phyloP scores from a whole-genome alignment of 2,888 invertebrate genomes.

The Slavum lentiscoides region DNA sequence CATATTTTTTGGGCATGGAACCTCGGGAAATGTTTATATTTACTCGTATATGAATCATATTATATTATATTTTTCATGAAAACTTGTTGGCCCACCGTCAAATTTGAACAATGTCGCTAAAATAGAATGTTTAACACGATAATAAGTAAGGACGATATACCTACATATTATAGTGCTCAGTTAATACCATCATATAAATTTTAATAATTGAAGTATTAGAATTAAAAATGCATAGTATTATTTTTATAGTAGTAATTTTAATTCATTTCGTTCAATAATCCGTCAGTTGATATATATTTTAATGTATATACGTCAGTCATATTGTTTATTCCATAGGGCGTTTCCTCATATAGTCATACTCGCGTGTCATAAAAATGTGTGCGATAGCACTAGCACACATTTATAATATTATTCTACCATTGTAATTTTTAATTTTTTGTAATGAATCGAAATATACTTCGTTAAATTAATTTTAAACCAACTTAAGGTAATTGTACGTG shows the following conservation, averaged over 20 bases:
- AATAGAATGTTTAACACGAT: no score
- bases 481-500: not conserved
- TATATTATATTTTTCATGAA: no score
- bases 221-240: not conserved
- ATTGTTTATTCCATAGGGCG: slow-evolving; percentile 4
- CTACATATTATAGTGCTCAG: no score
- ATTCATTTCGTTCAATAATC: not conserved
- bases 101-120: no score
- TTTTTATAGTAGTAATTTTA: not conserved
- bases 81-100: no score
- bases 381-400: slow-evolving; percentile 3
- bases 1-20: not conserved
- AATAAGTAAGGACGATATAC: no score
- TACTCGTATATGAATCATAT: no score
- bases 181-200: not conserved
- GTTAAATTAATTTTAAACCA: not conserved
- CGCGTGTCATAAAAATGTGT: slow-evolving; percentile 21
- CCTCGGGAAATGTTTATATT: no score
- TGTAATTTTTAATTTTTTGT: not conserved
- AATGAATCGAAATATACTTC: not conserved
- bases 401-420: slow-evolving; percentile 5
- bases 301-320: not conserved
- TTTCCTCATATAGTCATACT: slow-evolving; percentile 11
- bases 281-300: not conserved
- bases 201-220: not conserved